A percentile compares a stretch with the other conserved stretches of the same genome.
Conservation (phyloP, 1,140 invertebrate genomes). For the Coboldia fuscipes region DNA sequence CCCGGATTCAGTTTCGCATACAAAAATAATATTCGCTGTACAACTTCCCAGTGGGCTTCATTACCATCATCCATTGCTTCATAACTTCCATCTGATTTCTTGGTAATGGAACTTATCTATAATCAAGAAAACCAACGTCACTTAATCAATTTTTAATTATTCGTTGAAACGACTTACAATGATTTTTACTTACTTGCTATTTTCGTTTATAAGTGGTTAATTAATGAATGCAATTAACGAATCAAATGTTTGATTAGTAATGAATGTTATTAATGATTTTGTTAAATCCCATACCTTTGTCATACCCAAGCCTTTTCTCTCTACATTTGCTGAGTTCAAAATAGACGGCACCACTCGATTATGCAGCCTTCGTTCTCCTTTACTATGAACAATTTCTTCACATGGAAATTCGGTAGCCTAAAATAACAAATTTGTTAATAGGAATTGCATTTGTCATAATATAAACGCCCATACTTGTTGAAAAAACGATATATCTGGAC, state of each 20-base stretch:
- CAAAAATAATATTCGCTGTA: slow-evolving; percentile 88
- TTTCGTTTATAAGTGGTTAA: too few species aligned
- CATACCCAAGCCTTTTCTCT: slow-evolving; percentile 68
- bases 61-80: slow-evolving; percentile 56
- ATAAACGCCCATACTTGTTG: slow-evolving; percentile 34
- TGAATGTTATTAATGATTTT: background rate
- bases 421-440: background rate
- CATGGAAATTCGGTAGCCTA: slow-evolving; percentile 64
- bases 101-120: slow-evolving; percentile 33
- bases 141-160: background rate
- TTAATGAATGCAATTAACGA: slow-evolving; percentile 6
- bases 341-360: slow-evolving; percentile 69
- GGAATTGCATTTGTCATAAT: background rate
- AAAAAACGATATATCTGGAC: slow-evolving; percentile 94
- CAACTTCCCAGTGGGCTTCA: slow-evolving; percentile 91
- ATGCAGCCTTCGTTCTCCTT: slow-evolving; percentile 58
- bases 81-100: slow-evolving; percentile 55
- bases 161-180: background rate
- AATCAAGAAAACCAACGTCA: background rate
- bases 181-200: slow-evolving; percentile 14
- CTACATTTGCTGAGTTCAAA: slow-evolving; percentile 70
- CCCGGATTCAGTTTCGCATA: slow-evolving; percentile 97
- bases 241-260: background rate
- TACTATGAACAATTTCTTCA: slow-evolving; percentile 43
- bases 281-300: slow-evolving; percentile 43